Base-by-base conservation (phyloP, 2,113 vertebrate species). In the Alligator sinensis region DNA sequence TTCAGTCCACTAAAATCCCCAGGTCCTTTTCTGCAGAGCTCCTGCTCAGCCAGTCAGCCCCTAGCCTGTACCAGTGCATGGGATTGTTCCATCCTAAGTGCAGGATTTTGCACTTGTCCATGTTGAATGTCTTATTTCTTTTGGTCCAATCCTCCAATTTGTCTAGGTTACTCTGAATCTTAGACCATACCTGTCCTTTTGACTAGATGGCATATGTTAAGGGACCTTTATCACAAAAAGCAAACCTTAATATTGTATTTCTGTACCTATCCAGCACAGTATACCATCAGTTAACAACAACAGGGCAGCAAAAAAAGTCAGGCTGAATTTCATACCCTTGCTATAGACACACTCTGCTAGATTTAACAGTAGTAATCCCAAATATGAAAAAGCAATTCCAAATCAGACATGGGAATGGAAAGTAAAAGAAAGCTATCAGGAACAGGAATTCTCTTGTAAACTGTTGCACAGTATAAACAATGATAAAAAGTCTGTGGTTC, bases 161-260 rank as follows among this genome's bases (percentile, higher is more conserved):
- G 47, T 47, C 47, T 47, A 47, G 47, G 47, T 47, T 47, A 47
- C 47, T 47, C 47, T 47, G 47, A 47, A 47, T 47, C 47, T 9
- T 47, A 47, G 47, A 47, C 47, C 88, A 7, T 47, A 86, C 59
- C 82, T 77, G 96, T 13, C 25, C 38, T 91, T 61, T 13, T 82
- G 80, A 80, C 66, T 94, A 97, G 93, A 95, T 95, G 79, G 76
- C 83, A 75, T 80, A 85, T 91, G 95, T 96, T 96, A 80, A 82
- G 92, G 91, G 25, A 78, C 62, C 87, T 8, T 91, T 90, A 92
- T 11, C 80, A 88, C 57, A 95, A 90, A 80, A 87, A 90, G 79
- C 95, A 96, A 96, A 92, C 27, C 86, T n/a, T 94, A 96, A 94
- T 84, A 85, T 90, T 8, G 6, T 5, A 60, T 81, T 97, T 84